Percentiles rank a stretch among this genome's conserved stretches.
These are phyloP conservation scores for Habroteleia sp. DNA, from an alignment of 2,888 invertebrate genomes.

Conservation along the genomic window DNA sequence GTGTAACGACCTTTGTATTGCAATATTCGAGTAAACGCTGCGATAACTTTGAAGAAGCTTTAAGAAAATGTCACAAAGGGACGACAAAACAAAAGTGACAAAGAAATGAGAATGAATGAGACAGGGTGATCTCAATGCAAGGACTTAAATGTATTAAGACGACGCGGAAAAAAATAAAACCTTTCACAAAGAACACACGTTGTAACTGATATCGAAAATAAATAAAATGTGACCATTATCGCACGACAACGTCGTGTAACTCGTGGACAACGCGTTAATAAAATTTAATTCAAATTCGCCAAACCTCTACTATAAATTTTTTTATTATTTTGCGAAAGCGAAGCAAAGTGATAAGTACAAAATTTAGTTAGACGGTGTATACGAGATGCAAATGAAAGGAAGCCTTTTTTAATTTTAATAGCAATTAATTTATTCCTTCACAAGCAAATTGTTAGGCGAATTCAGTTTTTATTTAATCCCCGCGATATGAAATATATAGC, in stretches of 20 bases:
- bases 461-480: constrained; percentile 10
- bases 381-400: constrained; percentile 45
- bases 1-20: constrained; percentile 62
- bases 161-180: constrained; percentile 6
- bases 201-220: constrained; percentile 34
- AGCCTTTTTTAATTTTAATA: constrained; percentile 38
- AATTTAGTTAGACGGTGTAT: constrained; percentile 38
- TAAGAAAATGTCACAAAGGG: constrained; percentile 27
- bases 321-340: constrained; percentile 41
- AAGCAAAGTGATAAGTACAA: constrained; percentile 40
- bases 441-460: background rate
- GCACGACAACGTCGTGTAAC: constrained; percentile 34
- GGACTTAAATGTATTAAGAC: constrained; percentile 21
- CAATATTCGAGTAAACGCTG: constrained; percentile 37
- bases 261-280: constrained; percentile 16
- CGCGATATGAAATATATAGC: background rate
- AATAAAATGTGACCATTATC: constrained; percentile 13
- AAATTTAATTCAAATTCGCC: constrained; percentile 46
- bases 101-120: constrained; percentile 35
- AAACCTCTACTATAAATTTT: constrained; percentile 45
- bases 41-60: constrained; percentile 29
- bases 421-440: constrained; percentile 23
- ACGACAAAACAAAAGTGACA: constrained; percentile 19
- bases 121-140: constrained; percentile 8
- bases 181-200: too few relatives aligned